Conservation (phyloP, 2,113 vertebrate species). For the Odontophorus gujanensis region DNA sequence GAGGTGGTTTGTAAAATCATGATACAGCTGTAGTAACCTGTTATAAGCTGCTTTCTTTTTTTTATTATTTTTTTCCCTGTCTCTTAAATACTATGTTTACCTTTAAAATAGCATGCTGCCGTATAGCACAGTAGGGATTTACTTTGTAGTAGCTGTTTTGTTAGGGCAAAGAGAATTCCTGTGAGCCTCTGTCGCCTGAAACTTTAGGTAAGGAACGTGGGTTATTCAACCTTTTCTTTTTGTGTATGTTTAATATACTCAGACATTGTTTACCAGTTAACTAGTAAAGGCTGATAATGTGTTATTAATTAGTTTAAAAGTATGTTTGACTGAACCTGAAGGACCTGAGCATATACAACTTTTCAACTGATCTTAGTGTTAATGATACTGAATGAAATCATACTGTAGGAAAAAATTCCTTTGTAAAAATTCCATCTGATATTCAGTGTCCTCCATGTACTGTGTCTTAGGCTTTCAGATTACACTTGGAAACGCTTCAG, state of each 20-base stretch:
- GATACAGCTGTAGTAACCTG: background rate
- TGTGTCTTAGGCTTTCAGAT: background rate
- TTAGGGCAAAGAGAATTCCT: background rate
- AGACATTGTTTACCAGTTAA: background rate
- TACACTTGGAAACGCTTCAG: background rate
- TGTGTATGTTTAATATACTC: background rate
- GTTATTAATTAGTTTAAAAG: background rate
- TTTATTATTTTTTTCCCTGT: background rate
- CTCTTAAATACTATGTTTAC: background rate
- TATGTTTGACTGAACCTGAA: background rate
- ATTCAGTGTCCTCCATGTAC: background rate
- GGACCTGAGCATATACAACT: background rate
- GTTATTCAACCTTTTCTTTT: background rate
- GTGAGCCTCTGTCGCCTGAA: background rate
- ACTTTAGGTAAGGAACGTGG: background rate
- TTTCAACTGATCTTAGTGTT: background rate
- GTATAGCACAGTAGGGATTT: background rate
- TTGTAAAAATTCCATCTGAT: background rate
- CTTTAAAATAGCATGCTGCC: background rate
- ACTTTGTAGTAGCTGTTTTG: background rate
- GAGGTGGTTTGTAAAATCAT: background rate
- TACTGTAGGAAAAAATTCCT: background rate
- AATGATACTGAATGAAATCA: background rate
- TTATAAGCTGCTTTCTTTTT: background rate
- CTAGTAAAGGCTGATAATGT: background rate